Conservation (phyloP, 2,888 invertebrate species). For the Papilio gigon region DNA sequence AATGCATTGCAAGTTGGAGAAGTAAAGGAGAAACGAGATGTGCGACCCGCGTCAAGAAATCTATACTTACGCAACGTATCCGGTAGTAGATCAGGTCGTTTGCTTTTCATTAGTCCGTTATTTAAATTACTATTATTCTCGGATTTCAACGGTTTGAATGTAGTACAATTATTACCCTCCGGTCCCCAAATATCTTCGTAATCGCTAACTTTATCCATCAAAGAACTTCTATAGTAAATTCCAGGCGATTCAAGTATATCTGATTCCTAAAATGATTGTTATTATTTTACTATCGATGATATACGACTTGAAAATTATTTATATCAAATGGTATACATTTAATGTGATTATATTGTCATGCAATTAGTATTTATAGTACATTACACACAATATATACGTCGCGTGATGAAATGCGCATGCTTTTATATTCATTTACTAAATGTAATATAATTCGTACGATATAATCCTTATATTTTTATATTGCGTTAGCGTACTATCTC, state of each 20-base stretch:
- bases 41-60: too few relatives aligned
- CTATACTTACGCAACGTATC: conserved; percentile 80
- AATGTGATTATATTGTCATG: conserved; percentile 33
- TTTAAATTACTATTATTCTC: conserved; percentile 72
- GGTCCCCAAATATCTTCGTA: conserved; percentile 97
- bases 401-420: conserved; percentile 37
- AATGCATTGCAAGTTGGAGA: too few relatives aligned
- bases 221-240: conserved; percentile 91
- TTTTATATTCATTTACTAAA: conserved; percentile 24
- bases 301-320: neutral
- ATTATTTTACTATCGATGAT: conserved; percentile 7
- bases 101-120: conserved; percentile 80
- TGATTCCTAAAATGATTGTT: conserved; percentile 82
- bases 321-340: neutral
- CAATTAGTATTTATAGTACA: conserved; percentile 38
- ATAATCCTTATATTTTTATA: conserved; percentile 32
- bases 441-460: conserved; percentile 25
- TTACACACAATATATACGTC: conserved; percentile 36
- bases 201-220: conserved; percentile 96
- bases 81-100: conserved; percentile 84
- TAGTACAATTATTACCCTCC: conserved; percentile 78
- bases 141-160: conserved; percentile 73
- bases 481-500: conserved; percentile 40
- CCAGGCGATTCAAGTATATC: conserved; percentile 92
- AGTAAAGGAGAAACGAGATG: too few relatives aligned